Percentiles rank a stretch among this genome's conserved stretches.
Conservation (phyloP, 2,113 vertebrate species). For the Brachirus orientalis region DNA sequence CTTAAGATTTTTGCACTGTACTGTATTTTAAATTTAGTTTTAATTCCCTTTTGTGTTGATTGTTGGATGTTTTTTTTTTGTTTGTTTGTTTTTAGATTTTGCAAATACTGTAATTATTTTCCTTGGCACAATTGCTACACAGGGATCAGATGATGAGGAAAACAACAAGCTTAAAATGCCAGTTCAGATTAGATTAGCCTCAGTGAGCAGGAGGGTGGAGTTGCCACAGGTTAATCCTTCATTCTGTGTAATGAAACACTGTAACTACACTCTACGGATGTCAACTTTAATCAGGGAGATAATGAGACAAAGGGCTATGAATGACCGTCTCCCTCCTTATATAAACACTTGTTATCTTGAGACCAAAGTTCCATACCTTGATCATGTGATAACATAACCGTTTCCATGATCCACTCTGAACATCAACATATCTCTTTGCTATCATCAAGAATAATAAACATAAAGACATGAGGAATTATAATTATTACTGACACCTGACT, state of each 20-base stretch:
- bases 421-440: no score
- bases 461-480: no score
- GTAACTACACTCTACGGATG: background rate
- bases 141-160: conserved; percentile 19
- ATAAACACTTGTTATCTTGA: background rate
- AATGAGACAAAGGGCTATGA: no score
- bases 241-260: background rate
- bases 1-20: no score
- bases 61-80: background rate
- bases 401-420: no score
- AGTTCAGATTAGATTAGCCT: conserved; percentile 58
- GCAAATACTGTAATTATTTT: background rate
- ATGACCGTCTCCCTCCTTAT: no score
- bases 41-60: background rate
- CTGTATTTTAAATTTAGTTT: no score
- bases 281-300: no score
- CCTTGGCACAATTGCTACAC: background rate
- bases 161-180: conserved; percentile 54
- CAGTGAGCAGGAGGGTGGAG: background rate
- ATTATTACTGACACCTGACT: no score
- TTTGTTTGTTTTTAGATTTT: background rate
- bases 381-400: background rate
- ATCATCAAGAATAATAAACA: no score
- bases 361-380: background rate
- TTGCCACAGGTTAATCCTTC: background rate